phyloP scores from a whole-genome alignment of 2,113 vertebrate species.

The Antechinus stuartii region DNA sequence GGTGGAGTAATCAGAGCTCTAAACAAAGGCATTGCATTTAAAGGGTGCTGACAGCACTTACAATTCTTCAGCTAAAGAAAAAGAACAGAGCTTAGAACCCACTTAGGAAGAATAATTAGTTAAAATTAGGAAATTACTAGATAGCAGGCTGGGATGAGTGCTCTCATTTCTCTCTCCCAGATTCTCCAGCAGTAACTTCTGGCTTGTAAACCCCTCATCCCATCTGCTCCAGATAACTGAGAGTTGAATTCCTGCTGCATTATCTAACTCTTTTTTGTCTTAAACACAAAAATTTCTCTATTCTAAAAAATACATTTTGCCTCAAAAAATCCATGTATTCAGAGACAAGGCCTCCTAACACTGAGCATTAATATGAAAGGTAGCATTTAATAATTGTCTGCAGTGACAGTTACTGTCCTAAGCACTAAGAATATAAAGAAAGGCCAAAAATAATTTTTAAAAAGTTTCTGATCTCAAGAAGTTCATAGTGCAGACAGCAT shows the following conservation, averaged over 20 bases:
- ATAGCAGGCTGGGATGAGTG: background rate
- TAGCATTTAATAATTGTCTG: background rate
- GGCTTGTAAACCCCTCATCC: background rate
- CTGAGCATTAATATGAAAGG: background rate
- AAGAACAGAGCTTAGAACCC: background rate
- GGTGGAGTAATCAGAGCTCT: background rate
- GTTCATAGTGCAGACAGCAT: background rate
- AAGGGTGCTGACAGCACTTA: background rate
- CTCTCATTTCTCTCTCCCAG: background rate
- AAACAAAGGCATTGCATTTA: background rate
- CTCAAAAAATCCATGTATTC: conserved; percentile 17
- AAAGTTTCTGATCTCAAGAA: background rate
- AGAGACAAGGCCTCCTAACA: background rate
- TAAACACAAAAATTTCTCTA: background rate
- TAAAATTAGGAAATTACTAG: background rate
- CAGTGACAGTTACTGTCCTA: background rate
- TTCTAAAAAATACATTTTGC: background rate
- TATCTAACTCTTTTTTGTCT: background rate
- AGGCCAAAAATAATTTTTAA: background rate
- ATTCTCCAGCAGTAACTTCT: background rate
- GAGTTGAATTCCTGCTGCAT: background rate
- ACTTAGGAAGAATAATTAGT: background rate
- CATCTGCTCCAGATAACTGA: background rate
- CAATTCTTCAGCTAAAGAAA: background rate
- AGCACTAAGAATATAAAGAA: background rate